A percentile compares a stretch with the other conserved stretches of the same genome.
phyloP scores from a whole-genome alignment of 2,888 invertebrate species.

The Troides oblongomaculatus region DNA sequence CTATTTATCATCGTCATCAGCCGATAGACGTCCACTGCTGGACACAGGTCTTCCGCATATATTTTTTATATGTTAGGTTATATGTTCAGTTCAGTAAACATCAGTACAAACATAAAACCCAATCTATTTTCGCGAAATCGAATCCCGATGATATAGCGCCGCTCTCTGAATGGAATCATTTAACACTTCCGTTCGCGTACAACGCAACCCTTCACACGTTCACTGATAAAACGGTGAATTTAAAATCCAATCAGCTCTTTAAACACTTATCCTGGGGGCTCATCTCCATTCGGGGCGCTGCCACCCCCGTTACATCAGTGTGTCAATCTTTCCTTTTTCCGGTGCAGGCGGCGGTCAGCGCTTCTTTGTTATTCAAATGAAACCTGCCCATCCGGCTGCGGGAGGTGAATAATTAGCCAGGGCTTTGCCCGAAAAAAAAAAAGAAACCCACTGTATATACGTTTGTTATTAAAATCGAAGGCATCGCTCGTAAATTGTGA shows the following conservation, averaged over 20 bases:
- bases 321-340: slow-evolving; percentile 67
- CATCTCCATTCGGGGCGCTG: slow-evolving; percentile 36
- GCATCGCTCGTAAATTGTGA: neutral
- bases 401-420: slow-evolving; percentile 65
- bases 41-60: too few species aligned
- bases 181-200: slow-evolving; percentile 10
- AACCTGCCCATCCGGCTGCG: slow-evolving; percentile 57
- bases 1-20: too few species aligned
- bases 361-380: slow-evolving; percentile 72
- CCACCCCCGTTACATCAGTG: slow-evolving; percentile 39
- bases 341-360: slow-evolving; percentile 41
- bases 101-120: slow-evolving; percentile 11
- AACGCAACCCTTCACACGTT: slow-evolving; percentile 22
- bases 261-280: slow-evolving; percentile 33
- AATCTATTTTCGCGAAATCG: slow-evolving; percentile 16
- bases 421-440: slow-evolving; percentile 32
- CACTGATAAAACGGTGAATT: slow-evolving; percentile 36
- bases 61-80: too few species aligned
- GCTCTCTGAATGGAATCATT: slow-evolving; percentile 15
- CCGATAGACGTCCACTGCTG: too few species aligned
- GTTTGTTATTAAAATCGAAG: neutral
- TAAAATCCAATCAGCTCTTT: slow-evolving; percentile 37
- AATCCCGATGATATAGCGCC: neutral
- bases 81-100: too few species aligned
- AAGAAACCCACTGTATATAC: slow-evolving; percentile 1